These are phyloP conservation scores for Gymnogyps californianus DNA, from an alignment of 2,113 vertebrate genomes.

Conservation along the genomic window DNA sequence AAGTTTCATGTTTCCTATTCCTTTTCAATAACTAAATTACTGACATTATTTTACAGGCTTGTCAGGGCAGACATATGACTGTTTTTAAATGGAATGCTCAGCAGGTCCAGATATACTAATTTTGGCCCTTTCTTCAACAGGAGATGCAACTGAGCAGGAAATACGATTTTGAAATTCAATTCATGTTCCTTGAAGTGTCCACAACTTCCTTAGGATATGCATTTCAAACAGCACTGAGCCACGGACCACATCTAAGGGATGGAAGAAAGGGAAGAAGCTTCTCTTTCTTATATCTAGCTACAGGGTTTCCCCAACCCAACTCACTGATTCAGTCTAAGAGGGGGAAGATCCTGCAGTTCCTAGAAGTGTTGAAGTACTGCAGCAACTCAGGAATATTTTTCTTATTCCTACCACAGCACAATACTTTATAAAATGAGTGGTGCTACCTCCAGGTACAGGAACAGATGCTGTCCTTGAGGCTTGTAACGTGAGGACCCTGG, in stretches of 20 bases:
- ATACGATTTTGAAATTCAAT: neutral
- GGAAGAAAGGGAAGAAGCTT: neutral
- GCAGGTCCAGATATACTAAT: neutral
- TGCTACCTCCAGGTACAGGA: neutral
- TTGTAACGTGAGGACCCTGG: neutral
- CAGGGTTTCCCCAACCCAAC: neutral
- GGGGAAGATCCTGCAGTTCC: neutral
- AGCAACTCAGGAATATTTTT: neutral
- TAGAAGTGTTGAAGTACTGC: neutral
- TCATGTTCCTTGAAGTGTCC: neutral
- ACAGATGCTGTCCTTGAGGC: neutral
- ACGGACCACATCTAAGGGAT: neutral
- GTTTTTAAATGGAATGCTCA: neutral
- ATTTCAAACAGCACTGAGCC: neutral
- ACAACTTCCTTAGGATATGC: neutral
- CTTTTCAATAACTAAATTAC: neutral
- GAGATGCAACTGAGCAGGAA: neutral
- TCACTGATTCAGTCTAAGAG: neutral
- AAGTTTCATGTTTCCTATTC: neutral
- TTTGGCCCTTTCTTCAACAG: neutral
- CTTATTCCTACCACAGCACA: neutral
- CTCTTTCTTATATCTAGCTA: neutral
- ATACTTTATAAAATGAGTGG: neutral
- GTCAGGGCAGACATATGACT: neutral
- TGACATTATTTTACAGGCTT: neutral